Evolutionary conservation across 2,113 vertebrate species (phyloP).

Genomic region (Dendrocopos noguchii): DNA sequence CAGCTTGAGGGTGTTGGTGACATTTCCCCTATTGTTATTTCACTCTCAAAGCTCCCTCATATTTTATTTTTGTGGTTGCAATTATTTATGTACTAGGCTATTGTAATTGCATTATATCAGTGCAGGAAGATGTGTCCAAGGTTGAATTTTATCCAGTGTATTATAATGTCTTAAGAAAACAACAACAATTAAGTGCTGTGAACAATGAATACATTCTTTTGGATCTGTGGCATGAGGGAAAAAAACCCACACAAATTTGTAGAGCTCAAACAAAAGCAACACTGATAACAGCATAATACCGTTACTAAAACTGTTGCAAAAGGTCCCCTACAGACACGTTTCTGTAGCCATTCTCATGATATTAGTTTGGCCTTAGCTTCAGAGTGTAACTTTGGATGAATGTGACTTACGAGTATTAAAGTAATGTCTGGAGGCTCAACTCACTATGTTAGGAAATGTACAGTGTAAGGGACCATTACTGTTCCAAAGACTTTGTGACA

Average conservation of each 20-base stretch:
- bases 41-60: background rate
- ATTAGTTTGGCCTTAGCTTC: background rate
- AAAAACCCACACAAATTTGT: background rate
- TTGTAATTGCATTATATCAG: background rate
- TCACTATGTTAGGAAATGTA: background rate
- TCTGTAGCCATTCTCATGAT: background rate
- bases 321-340: background rate
- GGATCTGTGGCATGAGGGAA: background rate
- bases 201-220: background rate
- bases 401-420: background rate
- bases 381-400: background rate
- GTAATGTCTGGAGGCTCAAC: background rate
- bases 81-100: background rate
- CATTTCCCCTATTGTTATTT: background rate
- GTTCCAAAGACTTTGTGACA: background rate
- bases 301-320: background rate
- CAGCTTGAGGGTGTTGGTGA: background rate
- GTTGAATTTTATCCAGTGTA: background rate
- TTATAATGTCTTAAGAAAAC: conserved; percentile 1
- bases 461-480: background rate
- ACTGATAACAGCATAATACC: background rate
- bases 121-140: background rate
- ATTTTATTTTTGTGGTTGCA: background rate
- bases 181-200: background rate
- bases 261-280: background rate